Conservation (phyloP, 2,888 invertebrate species). For the Epsilonema sp. region DNA sequence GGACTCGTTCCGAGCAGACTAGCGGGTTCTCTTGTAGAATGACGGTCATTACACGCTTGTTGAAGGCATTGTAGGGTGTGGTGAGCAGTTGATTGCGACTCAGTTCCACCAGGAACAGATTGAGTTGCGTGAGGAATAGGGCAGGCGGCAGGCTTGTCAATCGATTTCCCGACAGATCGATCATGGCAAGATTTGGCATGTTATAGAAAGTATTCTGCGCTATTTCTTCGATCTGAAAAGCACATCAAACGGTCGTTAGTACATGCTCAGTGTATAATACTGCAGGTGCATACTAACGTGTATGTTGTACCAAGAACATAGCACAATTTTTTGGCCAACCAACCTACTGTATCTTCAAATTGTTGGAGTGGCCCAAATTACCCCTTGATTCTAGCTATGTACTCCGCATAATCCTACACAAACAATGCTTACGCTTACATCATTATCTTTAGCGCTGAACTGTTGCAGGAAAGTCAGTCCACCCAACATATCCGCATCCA, state of each 20-base stretch:
- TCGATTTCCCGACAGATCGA: slow-evolving; percentile 23
- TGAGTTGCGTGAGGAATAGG: slow-evolving; percentile 24
- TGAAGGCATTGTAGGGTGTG: slow-evolving; percentile 26
- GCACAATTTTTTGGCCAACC: too few relatives aligned
- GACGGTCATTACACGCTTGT: slow-evolving; percentile 23
- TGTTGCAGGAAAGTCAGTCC: slow-evolving; percentile 21
- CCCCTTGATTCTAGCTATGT: too few relatives aligned
- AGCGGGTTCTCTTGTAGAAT: slow-evolving; percentile 27
- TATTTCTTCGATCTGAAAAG: slow-evolving; percentile 21
- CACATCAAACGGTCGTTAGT: too few relatives aligned
- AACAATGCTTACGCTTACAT: too few relatives aligned
- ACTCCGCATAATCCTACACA: too few relatives aligned
- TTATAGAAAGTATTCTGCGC: slow-evolving; percentile 25
- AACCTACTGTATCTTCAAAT: too few relatives aligned
- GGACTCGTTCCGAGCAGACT: slow-evolving; percentile 26
- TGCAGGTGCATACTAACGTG: background rate
- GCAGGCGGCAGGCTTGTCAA: slow-evolving; percentile 19
- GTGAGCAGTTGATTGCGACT: slow-evolving; percentile 19
- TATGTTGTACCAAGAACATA: background rate
- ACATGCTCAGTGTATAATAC: too few relatives aligned
- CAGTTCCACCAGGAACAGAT: slow-evolving; percentile 24
- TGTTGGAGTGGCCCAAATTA: too few relatives aligned
- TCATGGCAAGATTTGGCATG: slow-evolving; percentile 22
- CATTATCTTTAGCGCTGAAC: slow-evolving; percentile 23
- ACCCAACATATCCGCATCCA: slow-evolving; percentile 17